Percentiles rank a stretch among this genome's conserved stretches.
Evolutionary conservation across 1,140 invertebrate genomes (phyloP).

Genomic region (Cephus cinctus): DNA sequence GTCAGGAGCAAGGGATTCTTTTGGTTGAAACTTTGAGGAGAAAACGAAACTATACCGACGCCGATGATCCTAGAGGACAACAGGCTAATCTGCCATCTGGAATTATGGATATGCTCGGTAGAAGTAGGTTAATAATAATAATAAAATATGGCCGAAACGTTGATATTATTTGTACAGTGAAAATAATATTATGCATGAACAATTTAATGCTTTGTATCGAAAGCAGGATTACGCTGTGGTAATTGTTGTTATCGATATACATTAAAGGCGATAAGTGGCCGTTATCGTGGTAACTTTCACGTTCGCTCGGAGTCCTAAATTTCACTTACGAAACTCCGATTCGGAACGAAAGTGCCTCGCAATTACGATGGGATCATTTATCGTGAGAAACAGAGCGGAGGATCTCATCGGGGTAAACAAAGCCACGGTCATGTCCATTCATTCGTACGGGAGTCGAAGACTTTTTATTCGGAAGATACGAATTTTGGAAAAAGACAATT

Average conservation of each 20-base stretch:
- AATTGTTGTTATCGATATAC: too few species aligned
- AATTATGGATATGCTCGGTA: conserved; percentile 78
- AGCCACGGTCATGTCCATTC: too few species aligned
- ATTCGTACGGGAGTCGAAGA: too few species aligned
- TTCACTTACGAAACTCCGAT: conserved; percentile 44
- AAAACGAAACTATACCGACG: conserved; percentile 56
- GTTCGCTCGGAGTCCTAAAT: conserved; percentile 40
- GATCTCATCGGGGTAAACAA: too few species aligned
- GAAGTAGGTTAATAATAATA: conserved; percentile 64
- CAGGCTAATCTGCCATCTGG: conserved; percentile 62
- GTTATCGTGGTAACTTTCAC: too few species aligned
- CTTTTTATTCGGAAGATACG: too few species aligned
- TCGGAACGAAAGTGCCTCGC: conserved; percentile 44
- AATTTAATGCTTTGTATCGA: conserved; percentile 8
- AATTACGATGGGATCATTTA: conserved; percentile 40
- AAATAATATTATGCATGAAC: conserved; percentile 1
- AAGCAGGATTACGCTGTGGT: too few species aligned
- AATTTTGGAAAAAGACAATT: too few species aligned
- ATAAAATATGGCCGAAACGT: background rate
- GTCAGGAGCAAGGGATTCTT: conserved; percentile 72
- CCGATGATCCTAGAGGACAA: conserved; percentile 48
- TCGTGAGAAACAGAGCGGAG: conserved; percentile 44
- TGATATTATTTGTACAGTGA: background rate
- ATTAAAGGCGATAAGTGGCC: too few species aligned
- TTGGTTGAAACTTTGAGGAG: conserved; percentile 70